A percentile compares a stretch with the other conserved stretches of the same genome.
phyloP scores from a whole-genome alignment of 2,113 vertebrate species.

The Corythaeola cristata region DNA sequence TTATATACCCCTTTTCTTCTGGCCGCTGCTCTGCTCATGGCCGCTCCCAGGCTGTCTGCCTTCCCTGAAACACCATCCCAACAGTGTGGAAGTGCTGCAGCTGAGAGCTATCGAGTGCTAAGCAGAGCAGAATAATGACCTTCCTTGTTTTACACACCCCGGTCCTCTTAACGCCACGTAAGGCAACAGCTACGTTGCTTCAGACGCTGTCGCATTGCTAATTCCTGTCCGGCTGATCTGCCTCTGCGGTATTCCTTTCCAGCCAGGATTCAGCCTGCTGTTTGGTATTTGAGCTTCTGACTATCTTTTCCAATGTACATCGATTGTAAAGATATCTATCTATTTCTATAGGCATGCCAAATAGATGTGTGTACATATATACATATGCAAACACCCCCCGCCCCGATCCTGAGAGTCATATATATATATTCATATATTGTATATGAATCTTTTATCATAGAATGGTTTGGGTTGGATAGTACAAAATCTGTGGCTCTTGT shows the following conservation, averaged over 20 bases:
- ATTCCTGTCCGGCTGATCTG: not conserved
- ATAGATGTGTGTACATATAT: not conserved
- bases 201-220: not conserved
- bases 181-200: not conserved
- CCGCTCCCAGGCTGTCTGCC: not conserved
- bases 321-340: not conserved
- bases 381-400: not conserved
- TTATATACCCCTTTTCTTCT: not conserved
- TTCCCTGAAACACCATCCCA: not conserved
- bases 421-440: not conserved
- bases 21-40: not conserved
- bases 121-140: conserved; percentile 62
- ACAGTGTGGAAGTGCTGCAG: not conserved
- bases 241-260: not conserved
- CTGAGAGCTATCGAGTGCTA: conserved; percentile 19
- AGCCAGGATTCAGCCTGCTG: not conserved
- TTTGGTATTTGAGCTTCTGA: not conserved
- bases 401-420: not conserved
- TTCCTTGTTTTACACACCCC: conserved; percentile 4
- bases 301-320: not conserved
- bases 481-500: not conserved
- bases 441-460: not conserved
- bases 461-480: not conserved
- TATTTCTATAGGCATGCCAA: not conserved
- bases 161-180: not conserved